These are phyloP conservation scores for Drosophila guanche DNA, from an alignment of 1,140 invertebrate species.

Conservation along the genomic window DNA sequence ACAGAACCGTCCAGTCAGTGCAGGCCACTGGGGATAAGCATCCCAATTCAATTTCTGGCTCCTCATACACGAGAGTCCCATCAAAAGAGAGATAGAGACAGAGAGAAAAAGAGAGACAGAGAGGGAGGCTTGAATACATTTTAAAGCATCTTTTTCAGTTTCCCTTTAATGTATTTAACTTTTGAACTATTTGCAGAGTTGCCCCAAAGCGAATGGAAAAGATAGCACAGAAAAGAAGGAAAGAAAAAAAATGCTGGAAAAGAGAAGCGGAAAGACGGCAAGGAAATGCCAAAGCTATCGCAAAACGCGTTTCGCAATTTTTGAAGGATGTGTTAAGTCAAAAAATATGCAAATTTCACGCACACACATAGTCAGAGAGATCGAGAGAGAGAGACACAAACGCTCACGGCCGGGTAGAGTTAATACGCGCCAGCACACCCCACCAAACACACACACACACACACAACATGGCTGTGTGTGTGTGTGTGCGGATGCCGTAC, in stretches of 20 bases:
- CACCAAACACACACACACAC: conserved; percentile 24
- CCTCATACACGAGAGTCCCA: conserved; percentile 46
- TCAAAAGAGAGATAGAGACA: conserved; percentile 3
- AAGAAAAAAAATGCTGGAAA: conserved; percentile 21
- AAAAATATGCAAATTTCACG: conserved; percentile 77
- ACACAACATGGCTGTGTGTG: conserved; percentile 16
- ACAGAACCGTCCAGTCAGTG: not conserved
- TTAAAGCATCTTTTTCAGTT: conserved; percentile 37
- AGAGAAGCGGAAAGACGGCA: conserved; percentile 71
- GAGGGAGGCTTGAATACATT: not conserved
- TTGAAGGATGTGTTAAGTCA: conserved; percentile 82
- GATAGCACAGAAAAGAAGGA: conserved; percentile 12
- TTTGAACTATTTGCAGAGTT: conserved; percentile 16
- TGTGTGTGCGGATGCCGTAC: conserved; percentile 52
- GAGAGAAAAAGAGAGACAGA: no score
- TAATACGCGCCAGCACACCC: conserved; percentile 56
- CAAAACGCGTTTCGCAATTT: conserved; percentile 80
- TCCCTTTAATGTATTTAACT: conserved; percentile 47
- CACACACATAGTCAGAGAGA: conserved; percentile 24
- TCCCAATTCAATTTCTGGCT: conserved; percentile 68
- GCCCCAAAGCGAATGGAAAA: conserved; percentile 10
- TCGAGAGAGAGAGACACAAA: conserved; percentile 7
- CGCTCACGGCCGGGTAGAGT: conserved; percentile 56
- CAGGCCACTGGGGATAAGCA: conserved; percentile 34
- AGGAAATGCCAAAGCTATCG: conserved; percentile 81